phyloP scores from a whole-genome alignment of 2,888 invertebrate species.

The Charanyca ferruginea region DNA sequence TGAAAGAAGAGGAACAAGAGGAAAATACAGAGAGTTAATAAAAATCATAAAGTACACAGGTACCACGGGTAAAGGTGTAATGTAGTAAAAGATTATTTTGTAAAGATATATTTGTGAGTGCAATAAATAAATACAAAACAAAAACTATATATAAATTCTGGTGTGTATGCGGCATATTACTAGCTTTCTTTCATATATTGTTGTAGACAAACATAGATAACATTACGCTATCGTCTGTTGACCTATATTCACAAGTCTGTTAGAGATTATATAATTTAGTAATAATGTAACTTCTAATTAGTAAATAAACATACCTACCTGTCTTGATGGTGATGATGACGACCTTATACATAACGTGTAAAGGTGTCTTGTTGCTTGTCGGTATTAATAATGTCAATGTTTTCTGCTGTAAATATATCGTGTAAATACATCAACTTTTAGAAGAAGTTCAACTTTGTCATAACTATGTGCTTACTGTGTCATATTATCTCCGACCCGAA shows the following conservation, averaged over 20 bases:
- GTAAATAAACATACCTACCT: slow-evolving; percentile 19
- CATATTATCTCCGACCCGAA: neutral
- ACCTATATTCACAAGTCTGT: slow-evolving; percentile 26
- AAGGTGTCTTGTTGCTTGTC: slow-evolving; percentile 25
- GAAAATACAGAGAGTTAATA: slow-evolving; percentile 30
- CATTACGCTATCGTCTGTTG: slow-evolving; percentile 7
- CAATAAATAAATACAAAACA: slow-evolving; percentile 38
- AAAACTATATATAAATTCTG: slow-evolving; percentile 15
- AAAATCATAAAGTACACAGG: slow-evolving; percentile 9
- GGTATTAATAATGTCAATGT: neutral
- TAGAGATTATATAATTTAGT: slow-evolving; percentile 11
- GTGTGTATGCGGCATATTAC: too few relatives aligned
- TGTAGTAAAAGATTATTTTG: slow-evolving; percentile 26
- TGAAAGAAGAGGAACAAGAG: slow-evolving; percentile 59
- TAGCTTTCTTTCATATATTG: slow-evolving; percentile 12
- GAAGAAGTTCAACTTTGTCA: neutral
- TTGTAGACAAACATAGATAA: too few relatives aligned
- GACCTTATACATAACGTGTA: slow-evolving; percentile 4
- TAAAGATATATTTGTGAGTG: slow-evolving; percentile 44
- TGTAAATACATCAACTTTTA: neutral
- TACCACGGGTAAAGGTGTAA: slow-evolving; percentile 7
- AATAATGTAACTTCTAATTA: slow-evolving; percentile 27
- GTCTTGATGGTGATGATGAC: too few relatives aligned
- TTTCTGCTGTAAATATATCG: neutral
- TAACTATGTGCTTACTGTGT: slow-evolving; percentile 1